Conservation (phyloP, 2,113 vertebrate genomes). For the Maylandia zebra region DNA sequence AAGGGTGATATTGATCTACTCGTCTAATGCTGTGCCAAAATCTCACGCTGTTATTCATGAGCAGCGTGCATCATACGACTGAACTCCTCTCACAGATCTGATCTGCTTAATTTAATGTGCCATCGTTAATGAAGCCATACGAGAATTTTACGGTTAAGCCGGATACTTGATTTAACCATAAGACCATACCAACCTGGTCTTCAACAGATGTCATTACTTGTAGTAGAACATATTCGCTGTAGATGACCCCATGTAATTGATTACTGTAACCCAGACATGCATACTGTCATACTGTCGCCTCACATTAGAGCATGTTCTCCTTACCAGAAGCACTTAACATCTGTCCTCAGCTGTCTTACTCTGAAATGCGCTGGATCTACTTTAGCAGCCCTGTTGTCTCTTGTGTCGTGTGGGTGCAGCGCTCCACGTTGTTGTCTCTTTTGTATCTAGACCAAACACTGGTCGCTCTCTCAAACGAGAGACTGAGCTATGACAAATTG, state of each 20-base stretch:
- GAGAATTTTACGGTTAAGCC: background rate
- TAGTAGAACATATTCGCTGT: background rate
- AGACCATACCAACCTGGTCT: background rate
- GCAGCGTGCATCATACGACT: background rate
- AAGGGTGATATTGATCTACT: background rate
- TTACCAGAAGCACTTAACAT: background rate
- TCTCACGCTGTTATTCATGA: background rate
- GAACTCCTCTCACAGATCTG: background rate
- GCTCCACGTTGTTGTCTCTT: background rate
- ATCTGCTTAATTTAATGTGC: background rate
- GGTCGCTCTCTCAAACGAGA: background rate
- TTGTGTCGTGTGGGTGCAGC: background rate
- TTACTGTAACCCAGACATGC: background rate
- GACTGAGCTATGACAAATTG: slow-evolving; percentile 49
- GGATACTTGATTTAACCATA: background rate
- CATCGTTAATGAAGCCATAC: background rate
- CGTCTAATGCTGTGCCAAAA: background rate
- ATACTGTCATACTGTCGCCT: background rate
- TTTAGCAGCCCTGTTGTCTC: background rate
- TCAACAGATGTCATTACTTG: background rate
- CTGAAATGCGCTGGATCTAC: background rate
- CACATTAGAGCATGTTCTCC: slow-evolving; percentile 18
- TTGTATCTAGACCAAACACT: background rate
- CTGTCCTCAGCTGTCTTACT: background rate
- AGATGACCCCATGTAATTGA: background rate